Conservation (phyloP, 1,140 invertebrate genomes). For the Philotrypesis tridentata region DNA sequence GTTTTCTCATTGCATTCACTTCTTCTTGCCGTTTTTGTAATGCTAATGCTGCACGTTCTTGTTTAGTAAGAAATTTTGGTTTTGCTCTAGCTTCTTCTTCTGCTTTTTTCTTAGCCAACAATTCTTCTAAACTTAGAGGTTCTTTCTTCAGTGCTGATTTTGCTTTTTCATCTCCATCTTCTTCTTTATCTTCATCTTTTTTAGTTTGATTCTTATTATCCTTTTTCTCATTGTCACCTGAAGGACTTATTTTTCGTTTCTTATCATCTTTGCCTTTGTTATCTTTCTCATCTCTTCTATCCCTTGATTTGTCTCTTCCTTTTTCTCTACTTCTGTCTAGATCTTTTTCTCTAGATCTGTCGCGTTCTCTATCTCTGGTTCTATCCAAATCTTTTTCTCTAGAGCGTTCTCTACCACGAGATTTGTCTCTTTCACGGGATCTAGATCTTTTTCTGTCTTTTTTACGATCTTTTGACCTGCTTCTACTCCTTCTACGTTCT, state of each 20-base stretch:
- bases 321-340: slow-evolving; percentile 64
- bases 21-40: slow-evolving; percentile 91
- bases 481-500: slow-evolving; percentile 64
- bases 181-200: slow-evolving; percentile 68
- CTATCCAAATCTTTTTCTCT: slow-evolving; percentile 64
- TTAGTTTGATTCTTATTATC: slow-evolving; percentile 62
- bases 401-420: slow-evolving; percentile 64
- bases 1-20: slow-evolving; percentile 80
- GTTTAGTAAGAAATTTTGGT: slow-evolving; percentile 97
- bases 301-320: slow-evolving; percentile 63
- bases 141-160: slow-evolving; percentile 81
- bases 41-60: slow-evolving; percentile 93
- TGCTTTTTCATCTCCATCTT: slow-evolving; percentile 65
- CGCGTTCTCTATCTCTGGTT: slow-evolving; percentile 65
- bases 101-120: slow-evolving; percentile 96
- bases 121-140: slow-evolving; percentile 96
- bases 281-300: slow-evolving; percentile 67
- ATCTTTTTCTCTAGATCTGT: slow-evolving; percentile 58
- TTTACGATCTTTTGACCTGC: slow-evolving; percentile 66
- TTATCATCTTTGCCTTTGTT: slow-evolving; percentile 68
- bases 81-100: slow-evolving; percentile 95
- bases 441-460: slow-evolving; percentile 62
- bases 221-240: slow-evolving; percentile 70
- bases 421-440: slow-evolving; percentile 65
- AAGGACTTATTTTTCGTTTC: slow-evolving; percentile 67